Evolutionary conservation across 2,797 vertebrate genomes (phyloP).

Genomic region (Picus viridis): DNA sequence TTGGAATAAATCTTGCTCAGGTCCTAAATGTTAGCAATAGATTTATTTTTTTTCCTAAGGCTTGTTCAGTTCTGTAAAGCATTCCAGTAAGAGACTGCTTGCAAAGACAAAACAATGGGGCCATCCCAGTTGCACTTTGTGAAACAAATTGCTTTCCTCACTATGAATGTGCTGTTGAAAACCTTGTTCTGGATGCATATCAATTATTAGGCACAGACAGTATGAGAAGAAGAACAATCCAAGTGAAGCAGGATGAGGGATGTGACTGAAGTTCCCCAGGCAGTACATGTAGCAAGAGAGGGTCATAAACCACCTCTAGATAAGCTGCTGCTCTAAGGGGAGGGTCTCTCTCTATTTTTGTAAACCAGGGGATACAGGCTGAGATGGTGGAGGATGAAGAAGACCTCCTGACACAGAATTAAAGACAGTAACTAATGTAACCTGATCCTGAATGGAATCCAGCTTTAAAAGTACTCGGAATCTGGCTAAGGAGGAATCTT

Average conservation of each 20-base stretch:
- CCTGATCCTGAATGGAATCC: neutral
- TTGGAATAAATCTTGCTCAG: neutral
- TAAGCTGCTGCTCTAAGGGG: neutral
- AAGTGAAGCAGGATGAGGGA: neutral
- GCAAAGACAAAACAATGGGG: neutral
- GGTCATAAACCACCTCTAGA: neutral
- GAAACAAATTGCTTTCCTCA: neutral
- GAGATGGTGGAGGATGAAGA: neutral
- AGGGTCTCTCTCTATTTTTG: neutral
- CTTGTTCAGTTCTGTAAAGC: neutral
- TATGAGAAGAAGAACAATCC: neutral
- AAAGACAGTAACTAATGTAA: constrained; percentile 1
- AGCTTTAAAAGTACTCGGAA: neutral
- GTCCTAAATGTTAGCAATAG: neutral
- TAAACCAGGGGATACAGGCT: neutral
- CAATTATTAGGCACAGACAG: rapidly evolving
- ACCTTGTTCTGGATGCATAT: neutral
- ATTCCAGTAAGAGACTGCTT: neutral
- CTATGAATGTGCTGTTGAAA: neutral
- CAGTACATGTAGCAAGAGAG: neutral
- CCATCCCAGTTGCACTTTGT: neutral
- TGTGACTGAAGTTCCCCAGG: neutral
- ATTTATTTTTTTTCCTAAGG: neutral
- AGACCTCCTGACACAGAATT: neutral
- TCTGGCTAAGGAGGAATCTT: neutral